Base-by-base conservation (phyloP, 1,140 invertebrate species). In the Lutraria rhynchaena region DNA sequence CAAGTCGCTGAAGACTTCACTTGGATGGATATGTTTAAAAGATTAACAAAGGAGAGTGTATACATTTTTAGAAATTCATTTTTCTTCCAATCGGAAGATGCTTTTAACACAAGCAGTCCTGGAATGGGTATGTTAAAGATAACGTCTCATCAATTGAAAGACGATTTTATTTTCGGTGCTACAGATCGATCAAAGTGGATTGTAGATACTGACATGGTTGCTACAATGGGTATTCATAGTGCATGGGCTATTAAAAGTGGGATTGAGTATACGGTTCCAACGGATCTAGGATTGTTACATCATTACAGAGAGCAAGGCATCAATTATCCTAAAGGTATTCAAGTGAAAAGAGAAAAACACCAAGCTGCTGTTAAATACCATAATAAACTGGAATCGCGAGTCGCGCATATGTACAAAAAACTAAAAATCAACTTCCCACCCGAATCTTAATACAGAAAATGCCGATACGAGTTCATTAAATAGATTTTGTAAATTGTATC, bases 141-240 rank as follows among this genome's bases (percentile, higher is more conserved):
- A 1, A 24, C 22, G 3, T 37, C 29, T 31, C 7, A 41, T 37
- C 15, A 37, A 27, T 3, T 53, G 33, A 77, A 31, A 29, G 46
- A 63, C 33, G 27, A 37, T 9, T 63, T 61, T 55, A 65, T 67
- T 5, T 44, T n/a, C 15, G 41, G 37, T 22, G 33, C 44, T 24
- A 4, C 24, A 35, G 74, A 49, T 19, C 13, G 74, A 2, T 77
- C 60, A 53, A 77, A 77, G 31, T 29, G 24, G 41, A 77, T 77
- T 24, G 58, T 29, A 3, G 1, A 44, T 41, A 31, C 74, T 4
- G 58, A 65, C 46, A 27, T 35, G 19, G 58, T 65, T 13, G 74
- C 65, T 24, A 65, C 60, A 24, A 31, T 77, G 1, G 74, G 74
- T 15, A 77, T 77, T 35, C 74, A 77, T n/a, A 27, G 53, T 29